These are phyloP conservation scores for Asbolus verrucosus DNA, from an alignment of 1,140 invertebrate species.

Conservation along the genomic window DNA sequence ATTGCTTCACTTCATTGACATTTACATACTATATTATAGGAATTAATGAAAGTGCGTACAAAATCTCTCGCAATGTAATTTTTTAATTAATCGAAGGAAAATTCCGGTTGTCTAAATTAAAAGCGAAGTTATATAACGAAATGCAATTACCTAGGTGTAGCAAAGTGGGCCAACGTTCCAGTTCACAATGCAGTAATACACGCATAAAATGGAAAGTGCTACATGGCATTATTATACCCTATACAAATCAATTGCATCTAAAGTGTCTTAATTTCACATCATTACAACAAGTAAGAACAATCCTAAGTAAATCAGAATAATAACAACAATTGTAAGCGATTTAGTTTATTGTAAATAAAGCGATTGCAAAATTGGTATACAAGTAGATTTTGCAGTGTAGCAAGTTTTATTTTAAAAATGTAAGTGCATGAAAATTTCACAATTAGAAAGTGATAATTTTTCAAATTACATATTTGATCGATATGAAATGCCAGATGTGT, in stretches of 20 bases:
- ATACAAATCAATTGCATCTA: background rate
- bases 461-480: slow-evolving; percentile 9
- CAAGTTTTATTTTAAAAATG: slow-evolving; percentile 18
- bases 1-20: slow-evolving; percentile 12
- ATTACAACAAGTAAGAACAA: slow-evolving; percentile 25
- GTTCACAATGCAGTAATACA: slow-evolving; percentile 4
- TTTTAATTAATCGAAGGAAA: background rate
- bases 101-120: slow-evolving; percentile 14
- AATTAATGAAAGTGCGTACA: slow-evolving; percentile 3
- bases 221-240: background rate
- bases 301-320: too few relatives aligned
- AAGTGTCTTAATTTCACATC: slow-evolving; percentile 3
- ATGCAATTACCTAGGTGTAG: slow-evolving; percentile 11
- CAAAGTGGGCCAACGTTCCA: slow-evolving; percentile 16
- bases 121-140: slow-evolving; percentile 15
- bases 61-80: background rate
- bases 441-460: slow-evolving; percentile 28
- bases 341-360: slow-evolving; percentile 22
- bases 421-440: background rate
- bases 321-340: slow-evolving; percentile 13
- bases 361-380: slow-evolving; percentile 2
- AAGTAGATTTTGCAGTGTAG: slow-evolving; percentile 3
- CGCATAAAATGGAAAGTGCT: slow-evolving; percentile 31
- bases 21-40: background rate
- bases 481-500: slow-evolving; percentile 1